A percentile compares a stretch with the other conserved stretches of the same genome.
Conservation (phyloP, 92 coral and sea anemone genomes). For the Hydrozoanthus gracilis region DNA sequence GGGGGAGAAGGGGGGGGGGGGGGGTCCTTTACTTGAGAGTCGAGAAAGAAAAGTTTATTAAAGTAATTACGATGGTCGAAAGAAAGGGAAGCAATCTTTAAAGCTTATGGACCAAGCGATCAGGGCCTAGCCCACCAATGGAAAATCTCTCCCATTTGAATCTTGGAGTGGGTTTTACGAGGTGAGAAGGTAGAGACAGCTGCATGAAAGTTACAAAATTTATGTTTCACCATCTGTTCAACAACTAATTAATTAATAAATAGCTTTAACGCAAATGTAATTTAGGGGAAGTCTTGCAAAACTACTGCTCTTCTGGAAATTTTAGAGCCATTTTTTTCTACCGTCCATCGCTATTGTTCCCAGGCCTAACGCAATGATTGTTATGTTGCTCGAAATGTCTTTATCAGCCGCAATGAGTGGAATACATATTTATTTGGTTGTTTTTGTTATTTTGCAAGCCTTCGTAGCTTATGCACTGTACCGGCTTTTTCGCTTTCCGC, state of each 20-base stretch:
- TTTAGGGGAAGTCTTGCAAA: neutral
- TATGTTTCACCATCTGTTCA: neutral
- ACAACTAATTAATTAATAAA: conserved; percentile 13
- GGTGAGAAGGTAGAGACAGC: no score
- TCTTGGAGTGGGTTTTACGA: no score
- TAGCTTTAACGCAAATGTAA: conserved; percentile 18
- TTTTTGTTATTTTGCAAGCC: conserved; percentile 71
- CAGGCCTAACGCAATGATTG: conserved; percentile 70
- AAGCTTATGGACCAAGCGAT: no score
- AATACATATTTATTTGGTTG: conserved; percentile 75
- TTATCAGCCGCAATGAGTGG: conserved; percentile 81
- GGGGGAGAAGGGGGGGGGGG: neutral
- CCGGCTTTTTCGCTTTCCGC: conserved; percentile 87
- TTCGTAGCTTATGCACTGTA: conserved; percentile 63
- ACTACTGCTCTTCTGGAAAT: neutral
- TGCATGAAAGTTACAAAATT: no score
- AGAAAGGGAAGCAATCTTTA: no score
- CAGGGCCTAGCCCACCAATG: no score
- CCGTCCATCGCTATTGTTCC: neutral
- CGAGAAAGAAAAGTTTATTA: no score
- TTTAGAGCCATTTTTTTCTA: neutral
- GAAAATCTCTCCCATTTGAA: no score
- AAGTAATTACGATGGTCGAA: no score
- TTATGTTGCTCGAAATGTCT: conserved; percentile 84
- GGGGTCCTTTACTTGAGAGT: no score